Conservation (phyloP, 2,113 vertebrate genomes). For the Pangasianodon gigas region DNA sequence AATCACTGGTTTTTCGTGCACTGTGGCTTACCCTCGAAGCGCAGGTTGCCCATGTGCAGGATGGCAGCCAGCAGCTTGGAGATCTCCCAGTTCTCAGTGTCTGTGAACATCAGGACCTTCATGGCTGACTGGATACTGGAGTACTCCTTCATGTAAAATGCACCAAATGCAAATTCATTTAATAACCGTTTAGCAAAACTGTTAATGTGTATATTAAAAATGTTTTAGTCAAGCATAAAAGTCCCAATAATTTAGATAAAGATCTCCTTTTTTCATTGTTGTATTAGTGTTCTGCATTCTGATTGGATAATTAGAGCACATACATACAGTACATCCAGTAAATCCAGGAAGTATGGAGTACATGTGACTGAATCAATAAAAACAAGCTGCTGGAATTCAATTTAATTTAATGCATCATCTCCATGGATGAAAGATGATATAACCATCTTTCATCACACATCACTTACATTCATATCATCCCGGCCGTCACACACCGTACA, state of each 20-base stretch:
- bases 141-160: constrained; percentile 81
- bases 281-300: background rate
- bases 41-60: constrained; percentile 93
- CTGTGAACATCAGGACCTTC: constrained; percentile 98
- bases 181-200: background rate
- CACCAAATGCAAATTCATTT: background rate
- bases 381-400: background rate
- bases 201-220: background rate
- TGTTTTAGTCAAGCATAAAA: background rate
- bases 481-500: constrained; percentile 91
- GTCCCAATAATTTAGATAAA: background rate
- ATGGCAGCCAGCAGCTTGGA: constrained; percentile 92
- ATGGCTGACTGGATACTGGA: constrained; percentile 95
- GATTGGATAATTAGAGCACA: background rate
- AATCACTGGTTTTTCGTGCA: background rate
- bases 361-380: background rate
- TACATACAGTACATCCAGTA: background rate
- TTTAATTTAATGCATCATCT: background rate
- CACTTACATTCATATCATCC: constrained; percentile 74
- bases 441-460: background rate
- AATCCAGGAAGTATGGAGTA: background rate
- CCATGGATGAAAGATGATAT: background rate
- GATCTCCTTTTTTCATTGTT: background rate
- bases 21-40: constrained; percentile 83
- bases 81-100: constrained; percentile 96